These are phyloP conservation scores for Pipra filicauda DNA, from an alignment of 2,113 vertebrate genomes.

Conservation along the genomic window DNA sequence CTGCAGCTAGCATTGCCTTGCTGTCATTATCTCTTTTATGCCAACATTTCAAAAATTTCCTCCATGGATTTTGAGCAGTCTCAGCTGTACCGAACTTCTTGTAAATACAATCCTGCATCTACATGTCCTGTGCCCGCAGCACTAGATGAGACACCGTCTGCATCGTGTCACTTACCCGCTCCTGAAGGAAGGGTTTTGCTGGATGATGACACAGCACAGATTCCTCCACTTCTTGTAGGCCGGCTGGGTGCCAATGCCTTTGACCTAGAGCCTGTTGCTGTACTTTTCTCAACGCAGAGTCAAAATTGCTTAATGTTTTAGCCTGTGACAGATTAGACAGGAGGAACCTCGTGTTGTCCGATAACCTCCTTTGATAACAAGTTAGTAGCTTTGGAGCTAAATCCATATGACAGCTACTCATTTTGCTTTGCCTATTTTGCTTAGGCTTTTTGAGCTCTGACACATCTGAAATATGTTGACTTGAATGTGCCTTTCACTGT, in stretches of 20 bases:
- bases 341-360: not conserved
- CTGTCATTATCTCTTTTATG: conserved; percentile 8
- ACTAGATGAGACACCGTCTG: not conserved
- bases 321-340: not conserved
- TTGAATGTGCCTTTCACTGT: not conserved
- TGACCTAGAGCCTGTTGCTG: not conserved
- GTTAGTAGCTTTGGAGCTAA: not conserved
- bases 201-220: not conserved
- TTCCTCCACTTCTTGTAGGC: not conserved
- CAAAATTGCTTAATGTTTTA: not conserved
- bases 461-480: not conserved
- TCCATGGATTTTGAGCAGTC: not conserved
- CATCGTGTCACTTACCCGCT: not conserved
- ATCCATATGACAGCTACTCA: not conserved
- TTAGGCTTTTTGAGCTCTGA: not conserved
- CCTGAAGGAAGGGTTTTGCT: not conserved
- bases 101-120: not conserved
- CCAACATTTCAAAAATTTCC: conserved; percentile 31
- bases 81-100: not conserved
- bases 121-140: conserved; percentile 5
- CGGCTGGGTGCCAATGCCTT: not conserved
- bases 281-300: not conserved
- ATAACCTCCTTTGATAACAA: not conserved
- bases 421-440: not conserved
- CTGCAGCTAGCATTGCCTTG: not conserved